Percentiles rank a stretch among this genome's conserved stretches.
Conservation (phyloP, 2,888 invertebrate genomes). For the Diarsia rubi region DNA sequence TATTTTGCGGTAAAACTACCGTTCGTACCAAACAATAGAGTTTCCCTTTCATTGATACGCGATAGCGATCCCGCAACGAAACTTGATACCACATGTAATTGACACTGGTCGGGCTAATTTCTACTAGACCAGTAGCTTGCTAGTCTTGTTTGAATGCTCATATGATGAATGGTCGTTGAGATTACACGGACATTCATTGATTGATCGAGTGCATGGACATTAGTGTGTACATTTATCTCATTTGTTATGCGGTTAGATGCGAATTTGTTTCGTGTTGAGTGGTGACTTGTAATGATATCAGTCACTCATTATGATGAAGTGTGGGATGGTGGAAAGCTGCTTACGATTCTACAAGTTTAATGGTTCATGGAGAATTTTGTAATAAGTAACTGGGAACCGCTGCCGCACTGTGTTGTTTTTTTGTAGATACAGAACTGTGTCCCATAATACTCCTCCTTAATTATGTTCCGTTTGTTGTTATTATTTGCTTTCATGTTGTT, state of each 20-base stretch:
- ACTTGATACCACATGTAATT: conserved; percentile 67
- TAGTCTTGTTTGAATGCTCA: conserved; percentile 45
- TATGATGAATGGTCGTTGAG: conserved; percentile 57
- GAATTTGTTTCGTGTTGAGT: conserved; percentile 39
- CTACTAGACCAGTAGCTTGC: conserved; percentile 55
- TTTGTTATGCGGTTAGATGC: conserved; percentile 52
- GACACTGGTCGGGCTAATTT: conserved; percentile 64
- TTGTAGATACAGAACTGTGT: neutral
- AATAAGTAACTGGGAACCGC: neutral
- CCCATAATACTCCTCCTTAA: neutral
- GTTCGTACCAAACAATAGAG: conserved; percentile 70
- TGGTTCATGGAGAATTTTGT: neutral
- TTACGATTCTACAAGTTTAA: neutral
- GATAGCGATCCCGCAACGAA: conserved; percentile 64
- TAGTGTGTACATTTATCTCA: conserved; percentile 51
- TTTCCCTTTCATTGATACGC: conserved; percentile 73
- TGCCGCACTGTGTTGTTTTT: neutral
- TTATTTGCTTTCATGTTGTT: neutral
- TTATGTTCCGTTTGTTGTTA: neutral
- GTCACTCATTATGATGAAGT: conserved; percentile 18
- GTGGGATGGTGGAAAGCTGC: neutral
- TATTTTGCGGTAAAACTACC: conserved; percentile 70
- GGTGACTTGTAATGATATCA: conserved; percentile 32
- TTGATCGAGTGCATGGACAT: conserved; percentile 50
- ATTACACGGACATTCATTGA: conserved; percentile 59